Percentiles rank a stretch among this genome's conserved stretches.
Conservation (phyloP, 2,888 invertebrate genomes). For the Lamproptera curius region DNA sequence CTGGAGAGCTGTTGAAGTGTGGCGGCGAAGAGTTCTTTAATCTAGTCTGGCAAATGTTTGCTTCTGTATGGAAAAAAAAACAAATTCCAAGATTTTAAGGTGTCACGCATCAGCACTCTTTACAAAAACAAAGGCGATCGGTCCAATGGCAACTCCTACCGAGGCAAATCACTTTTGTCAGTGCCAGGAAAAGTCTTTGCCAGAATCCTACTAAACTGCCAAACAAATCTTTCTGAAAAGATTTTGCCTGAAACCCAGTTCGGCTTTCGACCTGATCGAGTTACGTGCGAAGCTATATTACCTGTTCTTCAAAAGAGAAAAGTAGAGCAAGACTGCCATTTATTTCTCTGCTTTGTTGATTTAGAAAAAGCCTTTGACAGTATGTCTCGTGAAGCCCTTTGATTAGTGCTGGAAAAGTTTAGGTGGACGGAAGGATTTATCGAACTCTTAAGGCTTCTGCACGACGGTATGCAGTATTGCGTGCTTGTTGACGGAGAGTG, state of each 20-base stretch:
- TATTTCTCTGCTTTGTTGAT: conserved; percentile 18
- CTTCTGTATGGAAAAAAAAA: conserved; percentile 21
- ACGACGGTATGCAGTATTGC: conserved; percentile 18
- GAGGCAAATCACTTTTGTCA: conserved; percentile 20
- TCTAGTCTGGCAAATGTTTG: conserved; percentile 16
- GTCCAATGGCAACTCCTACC: conserved; percentile 24
- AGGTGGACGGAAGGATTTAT: conserved; percentile 23
- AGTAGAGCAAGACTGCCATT: conserved; percentile 11
- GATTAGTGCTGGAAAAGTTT: conserved; percentile 12
- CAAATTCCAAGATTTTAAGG: conserved; percentile 13
- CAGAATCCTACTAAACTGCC: conserved; percentile 17
- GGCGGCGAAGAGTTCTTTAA: conserved; percentile 17
- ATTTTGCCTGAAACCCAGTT: conserved; percentile 27
- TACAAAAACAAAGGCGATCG: conserved; percentile 16
- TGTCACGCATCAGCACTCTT: conserved; percentile 11
- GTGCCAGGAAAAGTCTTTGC: conserved; percentile 21
- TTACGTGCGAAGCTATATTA: conserved; percentile 11
- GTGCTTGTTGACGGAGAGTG: conserved; percentile 2
- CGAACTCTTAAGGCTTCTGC: conserved; percentile 9
- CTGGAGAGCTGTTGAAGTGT: conserved; percentile 24
- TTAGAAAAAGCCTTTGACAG: conserved; percentile 14
- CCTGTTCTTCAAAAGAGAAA: conserved; percentile 14
- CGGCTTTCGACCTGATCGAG: conserved; percentile 19
- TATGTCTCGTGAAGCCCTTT: conserved; percentile 9
- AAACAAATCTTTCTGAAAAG: conserved; percentile 14